These are phyloP conservation scores for Dufourea novaeangliae DNA, from an alignment of 1,140 invertebrate genomes.

Conservation along the genomic window DNA sequence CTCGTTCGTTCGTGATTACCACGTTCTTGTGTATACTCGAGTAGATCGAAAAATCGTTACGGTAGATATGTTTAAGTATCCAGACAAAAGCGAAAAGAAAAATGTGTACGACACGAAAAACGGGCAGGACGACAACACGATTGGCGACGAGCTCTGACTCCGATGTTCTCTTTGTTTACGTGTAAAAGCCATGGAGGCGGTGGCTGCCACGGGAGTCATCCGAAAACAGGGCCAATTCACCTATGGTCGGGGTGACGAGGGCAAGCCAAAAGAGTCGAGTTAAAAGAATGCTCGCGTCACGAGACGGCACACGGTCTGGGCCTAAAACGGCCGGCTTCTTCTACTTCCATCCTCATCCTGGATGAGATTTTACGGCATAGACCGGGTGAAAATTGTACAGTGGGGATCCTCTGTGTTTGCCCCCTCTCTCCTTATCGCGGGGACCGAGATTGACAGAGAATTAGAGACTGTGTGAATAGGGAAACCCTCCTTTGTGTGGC, in stretches of 20 bases:
- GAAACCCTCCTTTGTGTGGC: slow-evolving; percentile 63
- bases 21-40: not conserved
- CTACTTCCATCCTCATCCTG: slow-evolving; percentile 53
- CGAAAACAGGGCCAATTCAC: slow-evolving; percentile 77
- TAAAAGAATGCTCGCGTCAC: slow-evolving; percentile 58
- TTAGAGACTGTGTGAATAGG: slow-evolving; percentile 71
- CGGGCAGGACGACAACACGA: slow-evolving; percentile 12
- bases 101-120: slow-evolving; percentile 14
- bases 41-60: not conserved
- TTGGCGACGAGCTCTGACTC: slow-evolving; percentile 68
- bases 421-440: slow-evolving; percentile 29
- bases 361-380: slow-evolving; percentile 61
- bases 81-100: not conserved
- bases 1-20: not conserved
- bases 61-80: not conserved
- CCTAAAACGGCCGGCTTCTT: slow-evolving; percentile 54
- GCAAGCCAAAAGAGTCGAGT: slow-evolving; percentile 73
- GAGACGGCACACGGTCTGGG: slow-evolving; percentile 46
- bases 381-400: slow-evolving; percentile 50
- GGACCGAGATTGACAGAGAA: slow-evolving; percentile 47
- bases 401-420: no score
- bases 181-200: slow-evolving; percentile 77
- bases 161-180: slow-evolving; percentile 76
- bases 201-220: slow-evolving; percentile 81
- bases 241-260: slow-evolving; percentile 70